Base-by-base conservation (phyloP, 2,113 vertebrate species). In the Anas platyrhynchos region DNA sequence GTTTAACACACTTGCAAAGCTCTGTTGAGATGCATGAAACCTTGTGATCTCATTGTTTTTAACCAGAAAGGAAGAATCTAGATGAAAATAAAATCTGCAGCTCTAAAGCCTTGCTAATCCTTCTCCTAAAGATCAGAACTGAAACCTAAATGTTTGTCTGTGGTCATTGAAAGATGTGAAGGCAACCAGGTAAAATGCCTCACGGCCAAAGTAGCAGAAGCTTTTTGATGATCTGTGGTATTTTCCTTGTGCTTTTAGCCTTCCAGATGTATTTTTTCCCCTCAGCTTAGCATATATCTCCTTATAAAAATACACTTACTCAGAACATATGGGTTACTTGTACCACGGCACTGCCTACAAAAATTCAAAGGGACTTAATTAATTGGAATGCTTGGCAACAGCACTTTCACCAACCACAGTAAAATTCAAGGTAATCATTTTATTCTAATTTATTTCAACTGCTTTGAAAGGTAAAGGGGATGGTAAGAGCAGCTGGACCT, bases 321-420 rank as follows among this genome's bases (percentile, higher is more conserved):
- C 95, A 91, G 69, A 96, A 73, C 32, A 83, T 92, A 80, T 29
- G 59, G 76, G 75, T 90, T 80, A 68, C 76, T 82, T 91, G 58
- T 95, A 88, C 46, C 86, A 81, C 91, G 96, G 91, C 67, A 87
- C 93, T 91, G 63, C 86, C 77, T 91, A 48, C 87, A 93, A 90
- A 94, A 89, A 86, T 96, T 96, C 91, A 96, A 86, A 97, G 76
- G 63, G 50, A 86, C 22, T 9, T 89, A 96, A 96, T 97, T 97
- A 96, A 95, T 90, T 29, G 16, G 23, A 95, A 88, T 88, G 79
- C 38, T 55, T 95, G 80, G 74, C 91, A 97, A 85, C 87, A 97
- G 88, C 95, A 89, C 74, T 90, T 32, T 92, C 74, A 17, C 76
- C 36, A 95, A 36, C 56, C 48, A 83, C 56, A 76, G 73, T 63